Evolutionary conservation across 2,113 vertebrate genomes (phyloP).

Genomic region (Aplodontia rufa): DNA sequence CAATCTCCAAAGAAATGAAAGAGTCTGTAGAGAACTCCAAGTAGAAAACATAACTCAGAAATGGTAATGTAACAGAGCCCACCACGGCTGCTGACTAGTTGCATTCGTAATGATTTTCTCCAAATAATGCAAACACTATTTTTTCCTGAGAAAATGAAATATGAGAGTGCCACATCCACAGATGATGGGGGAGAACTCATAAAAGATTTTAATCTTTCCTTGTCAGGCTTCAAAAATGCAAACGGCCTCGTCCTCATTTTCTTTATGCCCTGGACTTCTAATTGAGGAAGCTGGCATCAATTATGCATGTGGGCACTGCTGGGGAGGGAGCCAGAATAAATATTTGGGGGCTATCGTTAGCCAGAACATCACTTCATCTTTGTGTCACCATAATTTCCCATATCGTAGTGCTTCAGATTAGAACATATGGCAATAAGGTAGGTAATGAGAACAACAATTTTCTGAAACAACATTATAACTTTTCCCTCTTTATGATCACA

Average conservation of each 20-base stretch:
- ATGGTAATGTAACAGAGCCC: not conserved
- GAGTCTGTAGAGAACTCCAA: constrained; percentile 24
- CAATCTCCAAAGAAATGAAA: rapidly evolving
- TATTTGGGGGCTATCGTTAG: constrained; percentile 82
- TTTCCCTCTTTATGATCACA: constrained; percentile 75
- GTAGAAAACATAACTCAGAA: not conserved
- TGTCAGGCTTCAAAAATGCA: constrained; percentile 68
- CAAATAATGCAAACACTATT: constrained; percentile 66
- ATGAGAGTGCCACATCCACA: not conserved
- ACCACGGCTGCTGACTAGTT: not conserved
- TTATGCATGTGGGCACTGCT: constrained; percentile 80
- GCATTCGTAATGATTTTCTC: constrained; percentile 68
- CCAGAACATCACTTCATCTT: constrained; percentile 81
- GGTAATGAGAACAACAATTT: constrained; percentile 79
- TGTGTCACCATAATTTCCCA: constrained; percentile 80
- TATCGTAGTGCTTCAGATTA: constrained; percentile 77
- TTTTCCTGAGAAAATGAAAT: constrained; percentile 59
- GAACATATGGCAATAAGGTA: constrained; percentile 82
- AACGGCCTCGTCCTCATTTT: constrained; percentile 77
- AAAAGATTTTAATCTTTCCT: constrained; percentile 67
- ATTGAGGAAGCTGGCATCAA: constrained; percentile 83
- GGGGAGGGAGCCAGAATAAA: constrained; percentile 78
- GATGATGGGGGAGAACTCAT: constrained; percentile 68
- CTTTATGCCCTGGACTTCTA: constrained; percentile 70
- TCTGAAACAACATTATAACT: constrained; percentile 67